Base-by-base conservation (phyloP, 2,113 vertebrate genomes). In the Paracanthobrama guichenoti region DNA sequence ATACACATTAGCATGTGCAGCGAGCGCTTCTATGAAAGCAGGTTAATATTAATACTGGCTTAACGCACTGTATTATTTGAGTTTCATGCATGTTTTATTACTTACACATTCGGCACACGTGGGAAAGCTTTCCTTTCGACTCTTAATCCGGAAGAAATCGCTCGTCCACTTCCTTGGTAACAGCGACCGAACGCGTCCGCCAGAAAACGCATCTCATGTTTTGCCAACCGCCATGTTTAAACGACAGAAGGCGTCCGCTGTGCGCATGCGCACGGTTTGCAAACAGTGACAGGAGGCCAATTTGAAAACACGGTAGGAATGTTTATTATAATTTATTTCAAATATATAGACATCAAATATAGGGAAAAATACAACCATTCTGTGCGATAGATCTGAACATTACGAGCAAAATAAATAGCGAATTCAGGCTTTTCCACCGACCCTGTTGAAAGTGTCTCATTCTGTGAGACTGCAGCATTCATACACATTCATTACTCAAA, bases 131-230 rank as follows among this genome's bases (percentile, higher is more conserved):
- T n/a, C 26, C 28, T 24, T 44, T 39, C 18, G 62, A 26, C 28
- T 69, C 13, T 55, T 53, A 46, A 84, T 67, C 86, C 86, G 86
- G 86, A 87, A 87, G 71, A 67, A 69, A 57, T 50, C 20, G 55
- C 42, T 20, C 3, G 0, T 46, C 44, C 2, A 16, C 72, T 87
- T 85, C 83, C 77, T 26, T 57, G 22, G 46, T 8, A 66, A 79
- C n/a, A 10, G 57, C 11, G 28, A 28, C 14, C 18, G 3, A 35
- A 6, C 6, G 42, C n/a, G 6, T 26, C 4, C 39, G 6, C 50
- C 20, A 53, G 50, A 53, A 50, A 53, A 53, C 3, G 6, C 16
- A 18, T 18, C 39, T 39, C 13, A 14, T 50, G 48, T 14, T 50
- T 53, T 53, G 16, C 18, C 18, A 22, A 20, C 6, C 53, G 18